Conservation (phyloP, 2,888 invertebrate species). For the Tetrapedia diversipes region DNA sequence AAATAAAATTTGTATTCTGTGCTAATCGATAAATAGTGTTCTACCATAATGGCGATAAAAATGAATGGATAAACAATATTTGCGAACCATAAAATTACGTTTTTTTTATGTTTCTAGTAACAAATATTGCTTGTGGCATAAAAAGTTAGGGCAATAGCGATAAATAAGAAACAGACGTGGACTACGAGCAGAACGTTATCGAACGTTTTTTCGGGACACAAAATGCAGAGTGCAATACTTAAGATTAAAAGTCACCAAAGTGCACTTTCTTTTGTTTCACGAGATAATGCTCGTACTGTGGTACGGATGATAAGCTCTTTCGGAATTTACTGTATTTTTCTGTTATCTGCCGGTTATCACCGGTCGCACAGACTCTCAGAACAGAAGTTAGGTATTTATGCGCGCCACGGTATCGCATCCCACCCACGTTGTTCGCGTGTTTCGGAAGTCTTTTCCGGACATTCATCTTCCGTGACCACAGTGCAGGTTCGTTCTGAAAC, state of each 20-base stretch:
- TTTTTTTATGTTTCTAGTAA: no score
- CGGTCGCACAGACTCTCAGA: slow-evolving; percentile 14
- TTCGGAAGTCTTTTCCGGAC: slow-evolving; percentile 35
- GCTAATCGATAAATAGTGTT: no score
- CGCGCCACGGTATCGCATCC: slow-evolving; percentile 21
- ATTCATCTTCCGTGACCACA: slow-evolving; percentile 13
- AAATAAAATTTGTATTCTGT: no score
- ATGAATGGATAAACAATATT: no score
- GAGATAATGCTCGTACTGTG: slow-evolving; percentile 39
- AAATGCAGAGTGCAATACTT: neutral
- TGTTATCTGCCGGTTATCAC: slow-evolving; percentile 55
- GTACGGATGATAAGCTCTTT: slow-evolving; percentile 38
- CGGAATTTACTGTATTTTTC: slow-evolving; percentile 42
- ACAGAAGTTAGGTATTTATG: slow-evolving; percentile 43
- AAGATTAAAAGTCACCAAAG: neutral
- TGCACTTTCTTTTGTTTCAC: slow-evolving; percentile 38
- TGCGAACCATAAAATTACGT: no score
- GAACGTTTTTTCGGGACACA: neutral
- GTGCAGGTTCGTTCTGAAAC: no score
- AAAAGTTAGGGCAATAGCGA: neutral
- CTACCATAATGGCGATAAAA: no score
- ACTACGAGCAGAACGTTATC: neutral
- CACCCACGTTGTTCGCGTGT: slow-evolving; percentile 36
- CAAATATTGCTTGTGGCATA: no score
- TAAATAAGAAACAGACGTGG: neutral